Conservation (phyloP, 2,113 vertebrate species). For the Mesoclemmys tuberculata region DNA sequence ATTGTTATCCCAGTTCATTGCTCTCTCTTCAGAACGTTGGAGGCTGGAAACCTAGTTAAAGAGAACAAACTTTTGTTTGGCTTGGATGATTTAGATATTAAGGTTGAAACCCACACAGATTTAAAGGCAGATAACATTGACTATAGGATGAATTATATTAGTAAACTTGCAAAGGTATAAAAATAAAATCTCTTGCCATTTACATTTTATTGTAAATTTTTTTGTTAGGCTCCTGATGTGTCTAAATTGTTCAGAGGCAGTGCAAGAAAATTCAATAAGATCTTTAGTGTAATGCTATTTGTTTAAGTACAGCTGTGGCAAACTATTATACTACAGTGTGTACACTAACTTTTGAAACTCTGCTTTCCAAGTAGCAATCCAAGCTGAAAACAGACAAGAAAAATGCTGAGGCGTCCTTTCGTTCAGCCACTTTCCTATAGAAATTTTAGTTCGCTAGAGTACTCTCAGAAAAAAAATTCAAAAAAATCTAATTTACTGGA, state of each 20-base stretch:
- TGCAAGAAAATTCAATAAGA: not conserved
- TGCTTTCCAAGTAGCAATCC: not conserved
- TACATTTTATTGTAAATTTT: not conserved
- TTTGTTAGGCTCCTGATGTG: not conserved
- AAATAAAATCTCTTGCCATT: not conserved
- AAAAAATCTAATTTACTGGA: not conserved
- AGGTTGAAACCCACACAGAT: rapidly evolving
- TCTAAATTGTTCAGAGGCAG: not conserved
- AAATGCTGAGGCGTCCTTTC: not conserved
- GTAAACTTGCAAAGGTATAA: not conserved
- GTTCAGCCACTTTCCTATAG: not conserved
- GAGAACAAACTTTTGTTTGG: rapidly evolving
- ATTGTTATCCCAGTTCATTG: rapidly evolving
- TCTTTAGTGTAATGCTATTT: not conserved
- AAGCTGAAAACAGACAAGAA: not conserved
- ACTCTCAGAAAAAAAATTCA: not conserved
- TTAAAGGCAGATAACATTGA: not conserved
- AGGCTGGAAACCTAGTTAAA: not conserved
- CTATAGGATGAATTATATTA: not conserved
- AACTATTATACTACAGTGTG: not conserved
- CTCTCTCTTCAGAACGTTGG: rapidly evolving
- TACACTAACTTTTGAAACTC: not conserved
- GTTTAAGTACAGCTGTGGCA: too few relatives aligned
- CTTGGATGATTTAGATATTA: not conserved
- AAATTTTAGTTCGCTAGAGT: not conserved